Evolutionary conservation across 2,888 invertebrate genomes (phyloP), one percentile per base, ranked within the genome.

Genomic region (Aphidius colemani): DNA sequence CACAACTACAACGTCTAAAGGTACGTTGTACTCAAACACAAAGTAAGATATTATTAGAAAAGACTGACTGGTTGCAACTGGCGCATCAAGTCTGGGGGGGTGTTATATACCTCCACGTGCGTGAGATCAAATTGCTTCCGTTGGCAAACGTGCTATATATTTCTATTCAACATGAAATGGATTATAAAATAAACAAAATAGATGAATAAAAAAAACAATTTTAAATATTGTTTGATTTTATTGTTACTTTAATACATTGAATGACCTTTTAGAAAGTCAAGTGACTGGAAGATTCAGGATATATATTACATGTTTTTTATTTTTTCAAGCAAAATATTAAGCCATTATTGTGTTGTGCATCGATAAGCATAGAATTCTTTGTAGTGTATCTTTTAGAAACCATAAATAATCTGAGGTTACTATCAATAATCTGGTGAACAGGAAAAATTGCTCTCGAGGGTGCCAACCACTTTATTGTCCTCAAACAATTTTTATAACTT

Each of bases 21-120:
- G 80, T 80, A 78, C 79, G 80, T 80, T 80, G 79, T 80, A 80
- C 80, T 78, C 79, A 75, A 80, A 80, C 80, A 80, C 80, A 80
- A 80, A 80, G 80, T 79, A 73, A 75, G 80, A 78, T 80, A 80
- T 79, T 76, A 80, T 79, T 80, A 80, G 80, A 77, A 68, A 67
- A 65, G 68, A 64, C 67, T 59, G 67, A 58, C 66, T 67, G 63
- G 63, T 59, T 53, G 66, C 66, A 60, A 64, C 50, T 63, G 49
- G 61, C 63, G 65, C 63, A 49, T 66, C 59, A 61, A 51, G 58
- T 53, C 44, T 40, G 40, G 57, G 41, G 39, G 57, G 45, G 46
- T 40, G 13, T 40, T 7, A 40, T 39, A 46, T 41, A 18, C 51
- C 56, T 59, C 39, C 56, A 59, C 43, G 61, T 50, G 51, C 46